Evolutionary conservation across 2,797 vertebrate genomes (phyloP).

Genomic region (Carduelis carduelis): DNA sequence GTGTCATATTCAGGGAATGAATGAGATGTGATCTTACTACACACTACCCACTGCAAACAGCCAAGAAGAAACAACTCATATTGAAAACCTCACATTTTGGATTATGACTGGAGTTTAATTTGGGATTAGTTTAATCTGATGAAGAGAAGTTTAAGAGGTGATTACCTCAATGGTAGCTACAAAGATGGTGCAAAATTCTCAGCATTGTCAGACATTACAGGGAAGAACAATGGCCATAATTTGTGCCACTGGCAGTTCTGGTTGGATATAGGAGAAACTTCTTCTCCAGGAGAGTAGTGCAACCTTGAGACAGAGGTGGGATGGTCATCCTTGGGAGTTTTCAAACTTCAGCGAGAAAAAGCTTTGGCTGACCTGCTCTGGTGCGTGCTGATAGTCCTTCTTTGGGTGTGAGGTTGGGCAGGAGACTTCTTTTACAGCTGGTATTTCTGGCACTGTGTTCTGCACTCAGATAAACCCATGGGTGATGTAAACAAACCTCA

Average conservation of each 20-base stretch:
- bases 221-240: not conserved
- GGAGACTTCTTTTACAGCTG: not conserved
- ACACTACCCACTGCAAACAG: not conserved
- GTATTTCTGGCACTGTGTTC: not conserved
- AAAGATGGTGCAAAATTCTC: not conserved
- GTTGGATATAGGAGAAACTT: not conserved
- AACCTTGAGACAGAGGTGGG: not conserved
- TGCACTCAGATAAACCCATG: not conserved
- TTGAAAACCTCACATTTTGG: not conserved
- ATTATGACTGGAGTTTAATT: not conserved
- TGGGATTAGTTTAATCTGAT: not conserved
- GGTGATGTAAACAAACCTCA: not conserved
- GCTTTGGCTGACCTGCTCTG: not conserved
- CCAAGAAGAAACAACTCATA: not conserved
- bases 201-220: not conserved
- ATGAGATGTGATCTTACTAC: not conserved
- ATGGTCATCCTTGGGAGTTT: not conserved
- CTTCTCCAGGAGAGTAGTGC: not conserved
- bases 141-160: not conserved
- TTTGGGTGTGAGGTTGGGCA: not conserved
- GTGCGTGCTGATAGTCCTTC: not conserved
- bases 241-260: not conserved
- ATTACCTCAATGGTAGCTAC: not conserved
- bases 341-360: not conserved
- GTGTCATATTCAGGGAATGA: not conserved